Percentiles rank a stretch among this genome's conserved stretches.
Conservation (phyloP, 2,888 invertebrate species). For the Belgica antarctica region DNA sequence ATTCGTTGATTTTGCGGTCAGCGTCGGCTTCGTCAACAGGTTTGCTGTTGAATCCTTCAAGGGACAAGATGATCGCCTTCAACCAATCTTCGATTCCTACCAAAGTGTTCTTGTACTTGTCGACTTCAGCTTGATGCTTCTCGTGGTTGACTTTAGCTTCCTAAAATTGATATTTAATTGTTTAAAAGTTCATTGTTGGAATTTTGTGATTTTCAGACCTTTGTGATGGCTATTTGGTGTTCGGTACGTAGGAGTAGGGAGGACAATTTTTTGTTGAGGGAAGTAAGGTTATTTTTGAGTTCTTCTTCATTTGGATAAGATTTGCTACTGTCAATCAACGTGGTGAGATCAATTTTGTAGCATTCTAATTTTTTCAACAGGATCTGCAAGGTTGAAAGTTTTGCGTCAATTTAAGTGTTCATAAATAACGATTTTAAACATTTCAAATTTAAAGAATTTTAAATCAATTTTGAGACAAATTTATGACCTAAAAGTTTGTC, state of each 20-base stretch:
- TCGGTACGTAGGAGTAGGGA: slow-evolving; percentile 37
- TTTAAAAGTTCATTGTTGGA: no score
- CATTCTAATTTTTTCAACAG: slow-evolving; percentile 32
- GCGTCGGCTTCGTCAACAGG: slow-evolving; percentile 56
- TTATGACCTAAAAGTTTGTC: background rate
- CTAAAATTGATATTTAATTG: slow-evolving; percentile 50
- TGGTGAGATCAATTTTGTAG: slow-evolving; percentile 31
- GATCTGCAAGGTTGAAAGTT: slow-evolving; percentile 17
- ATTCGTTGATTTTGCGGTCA: slow-evolving; percentile 55
- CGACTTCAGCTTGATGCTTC: slow-evolving; percentile 58
- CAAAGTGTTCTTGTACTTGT: slow-evolving; percentile 58
- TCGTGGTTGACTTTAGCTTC: slow-evolving; percentile 58
- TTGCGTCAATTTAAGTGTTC: slow-evolving; percentile 2
- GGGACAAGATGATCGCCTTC: slow-evolving; percentile 52
- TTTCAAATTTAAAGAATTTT: background rate
- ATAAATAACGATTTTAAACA: no score
- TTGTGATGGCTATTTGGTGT: slow-evolving; percentile 37
- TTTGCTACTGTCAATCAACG: slow-evolving; percentile 31
- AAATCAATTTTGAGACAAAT: background rate
- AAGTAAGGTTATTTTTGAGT: slow-evolving; percentile 17
- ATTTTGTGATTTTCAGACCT: slow-evolving; percentile 10
- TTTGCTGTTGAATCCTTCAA: slow-evolving; percentile 49
- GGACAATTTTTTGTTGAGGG: slow-evolving; percentile 30
- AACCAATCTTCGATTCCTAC: slow-evolving; percentile 61
- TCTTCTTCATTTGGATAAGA: slow-evolving; percentile 22